Evolutionary conservation across 1,140 invertebrate species (phyloP), one percentile per base, ranked within the genome.

Genomic region (Bombus waltoni): DNA sequence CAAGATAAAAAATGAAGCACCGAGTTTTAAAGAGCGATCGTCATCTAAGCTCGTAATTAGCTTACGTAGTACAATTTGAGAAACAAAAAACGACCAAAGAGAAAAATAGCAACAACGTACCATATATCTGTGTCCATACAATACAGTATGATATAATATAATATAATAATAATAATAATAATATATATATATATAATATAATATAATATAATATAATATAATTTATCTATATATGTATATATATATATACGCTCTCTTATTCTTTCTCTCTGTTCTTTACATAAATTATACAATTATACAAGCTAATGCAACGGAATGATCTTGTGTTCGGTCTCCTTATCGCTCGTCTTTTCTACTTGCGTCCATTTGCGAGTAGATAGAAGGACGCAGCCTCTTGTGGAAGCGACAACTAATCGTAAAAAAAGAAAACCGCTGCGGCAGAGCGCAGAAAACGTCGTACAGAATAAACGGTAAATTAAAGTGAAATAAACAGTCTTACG

Each of bases 221-320:
- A 84, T 87, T 38, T 85, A 86, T 83, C 83, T 87, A 81, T 89
- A 59, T 81, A 35, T 70, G 76, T 89, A 66, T 89, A 90, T 90
- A 88, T 89, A 66, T 89, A 90, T 90, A 88, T 77, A 80, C 80
- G 71, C 81, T 72, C 47, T 81, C 53, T 87, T 53, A 40, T 44
- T 77, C 53, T 79, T 66, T 78, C 81, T 78, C 47, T 79, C 35
- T 78, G 59, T 76, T 66, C 40, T 79, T 89, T 89, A 88, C 87
- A 89, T 84, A 91, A 90, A 90, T 88, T 85, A 91, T 83, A 90
- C 86, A 85, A 83, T 83, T 80, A 82, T 89, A 88, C 70, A 87
- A 90, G 81, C 82, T 91, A 91, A 92, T 85, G 81, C 75, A 92
- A 90, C 87, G 91, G 91, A 92, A 92, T 92, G 91, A 89, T 92